phyloP scores from a whole-genome alignment of 2,888 invertebrate genomes.

The Ferdinandea cuprea region DNA sequence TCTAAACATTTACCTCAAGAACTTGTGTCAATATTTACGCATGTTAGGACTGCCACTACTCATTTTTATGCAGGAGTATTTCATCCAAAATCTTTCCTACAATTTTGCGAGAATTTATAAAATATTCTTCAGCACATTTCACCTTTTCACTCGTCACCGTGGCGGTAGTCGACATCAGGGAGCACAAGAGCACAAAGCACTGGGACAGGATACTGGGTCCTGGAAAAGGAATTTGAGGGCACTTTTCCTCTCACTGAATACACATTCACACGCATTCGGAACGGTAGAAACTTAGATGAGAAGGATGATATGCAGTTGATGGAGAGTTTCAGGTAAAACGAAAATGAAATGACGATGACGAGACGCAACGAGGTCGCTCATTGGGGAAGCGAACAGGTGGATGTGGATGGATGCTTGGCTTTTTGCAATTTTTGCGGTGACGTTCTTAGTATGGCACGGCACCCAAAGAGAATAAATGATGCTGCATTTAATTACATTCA shows the following conservation, averaged over 20 bases:
- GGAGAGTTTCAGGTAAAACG: slow-evolving; percentile 3
- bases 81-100: slow-evolving; percentile 32
- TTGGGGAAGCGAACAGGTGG: slow-evolving; percentile 58
- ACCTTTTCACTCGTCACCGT: slow-evolving; percentile 37
- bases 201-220: no score
- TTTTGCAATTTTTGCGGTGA: slow-evolving; percentile 63
- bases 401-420: slow-evolving; percentile 50
- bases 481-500: slow-evolving; percentile 64
- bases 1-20: slow-evolving; percentile 30
- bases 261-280: slow-evolving; percentile 1
- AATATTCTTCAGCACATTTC: slow-evolving; percentile 49
- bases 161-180: slow-evolving; percentile 10
- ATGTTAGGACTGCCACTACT: slow-evolving; percentile 13
- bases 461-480: slow-evolving; percentile 66
- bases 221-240: slow-evolving; percentile 63
- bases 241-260: slow-evolving; percentile 1
- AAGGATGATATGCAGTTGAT: slow-evolving; percentile 19
- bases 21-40: slow-evolving; percentile 54
- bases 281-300: not conserved
- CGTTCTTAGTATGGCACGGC: slow-evolving; percentile 12
- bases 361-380: not conserved
- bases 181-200: slow-evolving; percentile 19
- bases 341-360: slow-evolving; percentile 31
- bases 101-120: slow-evolving; percentile 40
- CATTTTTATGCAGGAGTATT: slow-evolving; percentile 1